Evolutionary conservation across 2,113 vertebrate genomes (phyloP).

Genomic region (Eudyptes chrysolophus): DNA sequence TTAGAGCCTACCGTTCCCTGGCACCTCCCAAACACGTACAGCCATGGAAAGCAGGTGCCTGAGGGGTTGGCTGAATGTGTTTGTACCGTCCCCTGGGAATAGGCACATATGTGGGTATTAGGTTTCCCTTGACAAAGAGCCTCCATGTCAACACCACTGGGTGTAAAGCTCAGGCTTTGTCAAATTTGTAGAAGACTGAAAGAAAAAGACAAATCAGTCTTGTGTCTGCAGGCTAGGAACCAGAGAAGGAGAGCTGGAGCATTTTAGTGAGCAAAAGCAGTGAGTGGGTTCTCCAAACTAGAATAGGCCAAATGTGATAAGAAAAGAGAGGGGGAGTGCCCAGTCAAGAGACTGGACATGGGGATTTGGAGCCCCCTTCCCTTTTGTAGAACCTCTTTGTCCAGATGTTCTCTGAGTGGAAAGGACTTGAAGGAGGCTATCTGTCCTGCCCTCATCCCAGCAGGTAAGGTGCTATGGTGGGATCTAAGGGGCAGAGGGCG

Average conservation of each 20-base stretch:
- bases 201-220: neutral
- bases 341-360: neutral
- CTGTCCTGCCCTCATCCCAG: conserved; percentile 23
- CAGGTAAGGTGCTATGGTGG: conserved; percentile 65
- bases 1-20: neutral
- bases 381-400: conserved; percentile 1
- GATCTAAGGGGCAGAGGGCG: neutral
- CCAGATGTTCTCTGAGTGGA: conserved; percentile 47
- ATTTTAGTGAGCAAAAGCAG: neutral
- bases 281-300: neutral
- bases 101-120: neutral
- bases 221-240: neutral
- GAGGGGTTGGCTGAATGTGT: neutral
- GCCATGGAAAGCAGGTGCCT: neutral
- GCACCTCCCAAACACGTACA: conserved; percentile 13
- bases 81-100: neutral
- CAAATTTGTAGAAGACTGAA: neutral
- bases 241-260: neutral
- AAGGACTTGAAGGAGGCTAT: conserved; percentile 45
- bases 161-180: neutral
- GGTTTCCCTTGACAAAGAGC: neutral
- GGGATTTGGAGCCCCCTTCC: neutral
- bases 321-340: neutral
- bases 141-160: accelerated
- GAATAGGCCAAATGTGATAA: neutral